A percentile compares a stretch with the other conserved stretches of the same genome.
Evolutionary conservation across 2,113 vertebrate species (phyloP).

Genomic region (Daubentonia madagascariensis): DNA sequence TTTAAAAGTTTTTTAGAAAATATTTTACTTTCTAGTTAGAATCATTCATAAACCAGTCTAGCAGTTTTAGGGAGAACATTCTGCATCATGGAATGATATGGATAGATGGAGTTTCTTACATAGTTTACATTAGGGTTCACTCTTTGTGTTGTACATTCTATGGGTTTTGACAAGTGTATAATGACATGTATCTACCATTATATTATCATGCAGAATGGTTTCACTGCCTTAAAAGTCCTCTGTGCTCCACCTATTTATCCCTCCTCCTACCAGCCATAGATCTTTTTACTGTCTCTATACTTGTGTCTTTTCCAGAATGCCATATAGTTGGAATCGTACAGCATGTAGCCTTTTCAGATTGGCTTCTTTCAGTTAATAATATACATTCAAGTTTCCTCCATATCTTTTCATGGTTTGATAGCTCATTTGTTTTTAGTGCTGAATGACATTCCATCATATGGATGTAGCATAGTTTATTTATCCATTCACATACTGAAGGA

Average conservation of each 20-base stretch:
- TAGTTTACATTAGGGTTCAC: background rate
- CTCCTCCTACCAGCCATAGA: background rate
- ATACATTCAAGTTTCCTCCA: background rate
- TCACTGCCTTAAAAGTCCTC: background rate
- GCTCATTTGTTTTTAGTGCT: background rate
- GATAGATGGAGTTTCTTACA: background rate
- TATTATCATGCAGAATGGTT: background rate
- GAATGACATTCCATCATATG: background rate
- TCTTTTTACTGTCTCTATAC: background rate
- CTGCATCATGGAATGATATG: background rate
- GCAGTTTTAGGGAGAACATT: background rate
- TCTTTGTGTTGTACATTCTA: background rate
- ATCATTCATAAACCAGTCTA: background rate
- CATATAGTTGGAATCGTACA: background rate
- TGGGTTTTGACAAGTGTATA: background rate
- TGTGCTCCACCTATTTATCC: background rate
- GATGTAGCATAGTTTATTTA: background rate
- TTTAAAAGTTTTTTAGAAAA: background rate
- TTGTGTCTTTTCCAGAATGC: background rate
- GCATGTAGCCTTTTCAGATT: background rate
- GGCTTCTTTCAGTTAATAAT: background rate
- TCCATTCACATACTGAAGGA: background rate
- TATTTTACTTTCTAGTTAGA: conserved; percentile 16
- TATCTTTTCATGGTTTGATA: background rate
- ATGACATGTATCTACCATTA: background rate